These are phyloP conservation scores for Virgularia gustaviana DNA, from an alignment of 92 coral and sea anemone genomes.

Conservation along the genomic window DNA sequence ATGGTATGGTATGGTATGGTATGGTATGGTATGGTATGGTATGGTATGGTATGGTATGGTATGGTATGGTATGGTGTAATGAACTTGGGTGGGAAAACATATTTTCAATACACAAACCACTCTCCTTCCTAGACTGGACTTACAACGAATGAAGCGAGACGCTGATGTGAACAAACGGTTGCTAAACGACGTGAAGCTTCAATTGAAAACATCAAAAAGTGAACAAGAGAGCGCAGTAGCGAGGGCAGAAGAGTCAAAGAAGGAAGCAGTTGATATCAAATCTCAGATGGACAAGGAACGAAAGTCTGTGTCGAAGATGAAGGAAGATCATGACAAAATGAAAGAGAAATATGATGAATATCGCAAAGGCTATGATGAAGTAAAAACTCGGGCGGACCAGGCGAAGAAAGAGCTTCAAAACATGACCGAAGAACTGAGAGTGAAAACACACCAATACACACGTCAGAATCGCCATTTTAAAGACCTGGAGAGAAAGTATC, in stretches of 20 bases:
- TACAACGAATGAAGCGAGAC: constrained; percentile 54
- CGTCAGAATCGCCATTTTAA: constrained; percentile 29
- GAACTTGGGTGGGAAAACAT: not conserved
- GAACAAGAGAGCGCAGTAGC: constrained; percentile 52
- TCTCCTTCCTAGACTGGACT: constrained; percentile 20
- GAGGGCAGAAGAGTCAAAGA: constrained; percentile 54
- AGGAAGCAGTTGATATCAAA: constrained; percentile 53
- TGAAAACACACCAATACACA: constrained; percentile 24
- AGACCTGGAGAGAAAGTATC: constrained; percentile 27
- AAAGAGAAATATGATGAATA: constrained; percentile 44
- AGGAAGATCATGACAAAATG: constrained; percentile 57
- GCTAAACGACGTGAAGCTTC: constrained; percentile 53
- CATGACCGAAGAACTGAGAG: constrained; percentile 38
- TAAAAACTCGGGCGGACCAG: constrained; percentile 49
- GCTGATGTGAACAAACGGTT: constrained; percentile 56
- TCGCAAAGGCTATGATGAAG: constrained; percentile 53
- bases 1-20: too few species aligned
- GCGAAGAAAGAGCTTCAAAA: constrained; percentile 39
- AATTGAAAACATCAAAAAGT: constrained; percentile 43
- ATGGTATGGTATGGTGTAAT: too few species aligned
- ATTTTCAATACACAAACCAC: not conserved
- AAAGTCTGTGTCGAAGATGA: constrained; percentile 32
- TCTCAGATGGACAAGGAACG: constrained; percentile 55
- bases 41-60: too few species aligned
- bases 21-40: too few species aligned